phyloP scores from a whole-genome alignment of 2,113 vertebrate genomes.

The Circaetus gallicus region DNA sequence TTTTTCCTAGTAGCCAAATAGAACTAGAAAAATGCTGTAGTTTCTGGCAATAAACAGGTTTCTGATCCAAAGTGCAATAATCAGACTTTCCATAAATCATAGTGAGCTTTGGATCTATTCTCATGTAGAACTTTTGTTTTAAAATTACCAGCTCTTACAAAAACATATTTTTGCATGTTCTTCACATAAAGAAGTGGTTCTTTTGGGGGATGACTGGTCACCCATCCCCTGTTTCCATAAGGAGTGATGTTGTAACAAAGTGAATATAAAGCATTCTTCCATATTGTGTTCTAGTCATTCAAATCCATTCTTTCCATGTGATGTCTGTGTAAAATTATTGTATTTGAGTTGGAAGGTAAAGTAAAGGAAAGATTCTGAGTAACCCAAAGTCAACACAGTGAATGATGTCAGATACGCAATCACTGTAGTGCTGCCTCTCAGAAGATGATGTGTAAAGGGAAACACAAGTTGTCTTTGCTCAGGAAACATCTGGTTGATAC shows the following conservation, averaged over 20 bases:
- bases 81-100: background rate
- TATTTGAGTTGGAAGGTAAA: constrained; percentile 36
- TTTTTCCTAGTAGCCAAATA: background rate
- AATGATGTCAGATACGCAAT: constrained; percentile 41
- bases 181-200: background rate
- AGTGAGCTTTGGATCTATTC: background rate
- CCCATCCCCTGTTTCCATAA: background rate
- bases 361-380: background rate
- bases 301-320: background rate
- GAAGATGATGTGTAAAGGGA: constrained; percentile 72
- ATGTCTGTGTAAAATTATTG: background rate
- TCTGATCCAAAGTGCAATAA: background rate
- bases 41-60: background rate
- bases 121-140: background rate
- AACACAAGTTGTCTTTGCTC: constrained; percentile 67
- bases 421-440: constrained; percentile 7
- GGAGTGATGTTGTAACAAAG: background rate
- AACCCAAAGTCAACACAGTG: constrained; percentile 46
- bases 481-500: constrained; percentile 81
- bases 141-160: background rate
- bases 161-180: background rate
- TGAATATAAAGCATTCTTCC: background rate
- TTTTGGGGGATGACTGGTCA: background rate
- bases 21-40: background rate
- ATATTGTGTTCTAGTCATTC: background rate